Conservation (phyloP, 2,888 invertebrate genomes). For the Leptogaster cylindrica region DNA sequence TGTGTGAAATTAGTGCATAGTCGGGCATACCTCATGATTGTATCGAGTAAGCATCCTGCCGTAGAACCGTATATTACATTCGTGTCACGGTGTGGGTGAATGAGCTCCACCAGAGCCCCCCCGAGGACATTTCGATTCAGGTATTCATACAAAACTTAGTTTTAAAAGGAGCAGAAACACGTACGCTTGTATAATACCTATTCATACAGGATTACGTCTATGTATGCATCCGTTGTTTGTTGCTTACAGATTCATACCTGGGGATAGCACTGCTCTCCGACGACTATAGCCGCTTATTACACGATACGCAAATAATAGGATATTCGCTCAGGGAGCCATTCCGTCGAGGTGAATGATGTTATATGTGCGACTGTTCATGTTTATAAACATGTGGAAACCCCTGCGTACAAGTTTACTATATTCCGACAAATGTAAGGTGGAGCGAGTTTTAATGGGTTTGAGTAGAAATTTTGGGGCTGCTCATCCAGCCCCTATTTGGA, state of each 20-base stretch:
- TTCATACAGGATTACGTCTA: constrained; percentile 22
- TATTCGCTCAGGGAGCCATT: constrained; percentile 45
- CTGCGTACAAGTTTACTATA: neutral
- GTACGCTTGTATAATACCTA: constrained; percentile 34
- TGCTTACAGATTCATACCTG: constrained; percentile 26
- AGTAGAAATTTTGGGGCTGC: constrained; percentile 17
- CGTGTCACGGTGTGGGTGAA: constrained; percentile 4
- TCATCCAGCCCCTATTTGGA: constrained; percentile 9
- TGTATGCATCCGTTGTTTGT: constrained; percentile 29
- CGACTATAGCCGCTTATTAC: constrained; percentile 40
- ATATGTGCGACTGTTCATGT: constrained; percentile 34
- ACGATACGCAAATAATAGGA: constrained; percentile 42
- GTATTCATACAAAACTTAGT: constrained; percentile 46
- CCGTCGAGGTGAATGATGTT: constrained; percentile 36
- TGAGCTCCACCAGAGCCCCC: constrained; percentile 38
- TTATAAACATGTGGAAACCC: constrained; percentile 43
- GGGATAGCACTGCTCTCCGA: constrained; percentile 23
- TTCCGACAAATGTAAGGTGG: neutral
- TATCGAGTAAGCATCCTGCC: constrained; percentile 21
- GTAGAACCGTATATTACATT: neutral
- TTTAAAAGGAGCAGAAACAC: constrained; percentile 45
- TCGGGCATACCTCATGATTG: constrained; percentile 24
- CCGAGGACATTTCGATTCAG: constrained; percentile 45
- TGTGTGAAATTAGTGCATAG: constrained; percentile 33
- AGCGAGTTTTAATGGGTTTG: constrained; percentile 25